Evolutionary conservation across 37 sponge, comb jelly and placozoan species (phyloP).

Genomic region (Mnemiopsis leidyi): DNA sequence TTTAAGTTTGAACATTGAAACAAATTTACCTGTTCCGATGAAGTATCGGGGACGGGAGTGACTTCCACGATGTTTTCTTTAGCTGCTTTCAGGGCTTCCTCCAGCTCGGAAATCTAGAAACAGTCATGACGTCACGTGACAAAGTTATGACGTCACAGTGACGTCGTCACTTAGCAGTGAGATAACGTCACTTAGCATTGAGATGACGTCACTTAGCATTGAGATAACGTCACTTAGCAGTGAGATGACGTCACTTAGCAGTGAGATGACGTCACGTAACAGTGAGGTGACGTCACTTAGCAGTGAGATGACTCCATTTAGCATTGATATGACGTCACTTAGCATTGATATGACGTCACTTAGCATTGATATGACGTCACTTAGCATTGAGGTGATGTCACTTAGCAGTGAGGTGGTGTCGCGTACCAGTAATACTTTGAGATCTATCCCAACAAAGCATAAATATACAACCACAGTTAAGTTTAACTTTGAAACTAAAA

Average conservation of each 20-base stretch:
- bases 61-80: constrained; percentile 7
- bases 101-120: neutral
- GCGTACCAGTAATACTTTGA: too few relatives aligned
- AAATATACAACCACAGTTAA: neutral
- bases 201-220: neutral
- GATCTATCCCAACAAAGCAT: neutral
- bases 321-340: neutral
- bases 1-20: too few relatives aligned
- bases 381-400: neutral
- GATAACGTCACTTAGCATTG: neutral
- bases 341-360: neutral
- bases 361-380: neutral
- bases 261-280: neutral
- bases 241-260: neutral
- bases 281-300: neutral
- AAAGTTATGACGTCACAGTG: too few relatives aligned
- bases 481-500: neutral
- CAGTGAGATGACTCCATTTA: neutral
- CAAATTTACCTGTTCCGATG: neutral
- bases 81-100: neutral
- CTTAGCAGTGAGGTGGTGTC: neutral
- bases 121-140: neutral
- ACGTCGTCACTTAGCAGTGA: neutral
- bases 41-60: neutral
- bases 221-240: neutral